Base-by-base conservation (phyloP, 1,140 invertebrate species). In the Campoletis sonorensis region DNA sequence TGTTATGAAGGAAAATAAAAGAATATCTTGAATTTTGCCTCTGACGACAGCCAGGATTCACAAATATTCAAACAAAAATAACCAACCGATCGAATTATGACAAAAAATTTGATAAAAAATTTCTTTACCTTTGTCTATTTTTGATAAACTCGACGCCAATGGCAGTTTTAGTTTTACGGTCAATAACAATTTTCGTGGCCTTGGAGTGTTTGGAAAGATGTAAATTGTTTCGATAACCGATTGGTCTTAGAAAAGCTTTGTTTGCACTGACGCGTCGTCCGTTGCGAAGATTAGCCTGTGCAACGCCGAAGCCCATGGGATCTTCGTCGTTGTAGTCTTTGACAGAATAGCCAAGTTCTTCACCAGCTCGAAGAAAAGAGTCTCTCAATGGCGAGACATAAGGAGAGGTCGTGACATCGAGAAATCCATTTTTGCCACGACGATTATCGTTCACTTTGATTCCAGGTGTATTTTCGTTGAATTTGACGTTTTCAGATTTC, bases 241-340 rank as follows among this genome's bases (percentile, higher is more conserved):
- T 89, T 0, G 94, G 94, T 82, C 93, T 93, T 30, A 96, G 87
- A 87, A 95, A 96, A 0, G 95, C 95, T 90, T 95, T 95, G 0
- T 92, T 93, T 10, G 95, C 94, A 84, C 95, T 96, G 73, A 95
- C 96, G 82, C 96, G 90, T 72, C 93, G 88, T 0, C 96, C 96
- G 40, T 94, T 92, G 11, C 94, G 90, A 82, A 96, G 92, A 13
- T 95, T 97, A 0, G 95, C 95, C 90, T 95, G 96, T n/a, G 92
- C 94, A 8, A 93, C 91, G 0, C 94, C 94, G 85, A 96, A 95
- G 3, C 95, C 95, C 27, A 94, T 89, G 40, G 93, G 86, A 26
- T 92, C 89, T 84, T 94, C 93, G 26, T 94, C 94, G 83, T 95
- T 95, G 11, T 93, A 92, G 87, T 95, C 94, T 33, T 90, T 87